Base-by-base conservation (phyloP, 2,797 vertebrate species). In the Enoplosus armatus region DNA sequence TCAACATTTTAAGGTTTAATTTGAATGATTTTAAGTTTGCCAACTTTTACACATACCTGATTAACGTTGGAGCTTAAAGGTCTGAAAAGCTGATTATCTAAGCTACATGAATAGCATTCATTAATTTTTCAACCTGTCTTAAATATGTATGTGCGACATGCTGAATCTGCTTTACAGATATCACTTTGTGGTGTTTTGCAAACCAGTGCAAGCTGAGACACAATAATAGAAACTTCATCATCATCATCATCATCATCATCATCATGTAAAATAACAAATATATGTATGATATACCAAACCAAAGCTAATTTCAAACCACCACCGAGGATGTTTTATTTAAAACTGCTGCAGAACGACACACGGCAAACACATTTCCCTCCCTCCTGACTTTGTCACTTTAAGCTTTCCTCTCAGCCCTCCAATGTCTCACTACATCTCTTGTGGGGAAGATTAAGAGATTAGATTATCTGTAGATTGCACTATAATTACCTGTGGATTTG, bases 401-500 rank as follows among this genome's bases (percentile, higher is more conserved):
- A 72, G 27, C 83, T 93, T 94, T 93, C 93, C 93, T 93, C 62
- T 56, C 78, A 76, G 85, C 79, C 65, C 54, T 58, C 55, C 18
- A 16, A 39, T 43, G 67, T 77, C 18, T 67, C 77, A 71, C 61
- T 20, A 16, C 50, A 63, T 80, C 72, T 83, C 81, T 74, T 82
- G 79, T 75, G 76, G 84, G 62, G 65, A 37, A 77, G 75, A 82
- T 80, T 41, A 73, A 87, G 61, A 87, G 91, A 92, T 94, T 92
- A 89, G 91, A 91, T 93, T 90, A 91, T 93, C 91, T 83, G 54
- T 39, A 78, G 85, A 95, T 93, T 88, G 82, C 73, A 47, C 56
- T 63, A 80, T 94, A 93, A 94, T 95, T 93, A 94, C 73, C 54
- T 87, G 84, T 81, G 90, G 89, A 93, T 87, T 89, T 92, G 54